Percentiles rank a stretch among this genome's conserved stretches.
Evolutionary conservation across 2,797 vertebrate genomes (phyloP).

Genomic region (Halcyon leucocephala): DNA sequence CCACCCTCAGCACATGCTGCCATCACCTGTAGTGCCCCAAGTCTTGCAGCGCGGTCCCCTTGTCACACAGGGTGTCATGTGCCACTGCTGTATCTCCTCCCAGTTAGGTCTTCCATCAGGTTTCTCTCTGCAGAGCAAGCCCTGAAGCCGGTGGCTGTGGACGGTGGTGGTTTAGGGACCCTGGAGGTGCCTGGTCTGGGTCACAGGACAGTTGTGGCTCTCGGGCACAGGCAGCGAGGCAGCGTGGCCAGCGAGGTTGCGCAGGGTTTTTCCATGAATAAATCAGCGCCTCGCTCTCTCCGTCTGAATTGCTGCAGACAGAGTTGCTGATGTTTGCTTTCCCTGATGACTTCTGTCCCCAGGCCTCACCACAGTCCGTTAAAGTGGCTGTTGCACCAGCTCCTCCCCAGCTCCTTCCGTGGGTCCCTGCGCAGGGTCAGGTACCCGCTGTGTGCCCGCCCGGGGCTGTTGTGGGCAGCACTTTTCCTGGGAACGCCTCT

Average conservation of each 20-base stretch:
- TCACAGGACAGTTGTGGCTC: accelerated
- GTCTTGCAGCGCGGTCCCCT: neutral
- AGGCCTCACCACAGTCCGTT: accelerated
- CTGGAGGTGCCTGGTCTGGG: neutral
- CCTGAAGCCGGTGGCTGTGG: accelerated
- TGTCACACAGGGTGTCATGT: neutral
- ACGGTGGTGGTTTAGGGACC: accelerated
- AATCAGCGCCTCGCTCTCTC: neutral
- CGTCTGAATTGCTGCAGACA: neutral
- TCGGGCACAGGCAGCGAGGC: accelerated
- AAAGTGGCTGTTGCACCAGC: accelerated
- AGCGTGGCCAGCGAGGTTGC: accelerated
- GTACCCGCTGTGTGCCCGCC: neutral
- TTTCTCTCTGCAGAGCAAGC: neutral
- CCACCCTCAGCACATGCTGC: accelerated
- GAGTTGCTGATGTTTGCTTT: neutral
- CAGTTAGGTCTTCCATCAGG: accelerated
- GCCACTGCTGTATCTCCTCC: neutral
- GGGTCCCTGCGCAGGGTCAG: accelerated
- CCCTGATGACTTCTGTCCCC: neutral
- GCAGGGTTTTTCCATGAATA: neutral
- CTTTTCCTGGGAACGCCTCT: too few species aligned
- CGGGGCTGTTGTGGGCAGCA: accelerated
- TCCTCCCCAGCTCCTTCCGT: neutral
- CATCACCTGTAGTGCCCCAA: accelerated